phyloP scores from a whole-genome alignment of 2,888 invertebrate genomes.

The Apotomis betuletana region DNA sequence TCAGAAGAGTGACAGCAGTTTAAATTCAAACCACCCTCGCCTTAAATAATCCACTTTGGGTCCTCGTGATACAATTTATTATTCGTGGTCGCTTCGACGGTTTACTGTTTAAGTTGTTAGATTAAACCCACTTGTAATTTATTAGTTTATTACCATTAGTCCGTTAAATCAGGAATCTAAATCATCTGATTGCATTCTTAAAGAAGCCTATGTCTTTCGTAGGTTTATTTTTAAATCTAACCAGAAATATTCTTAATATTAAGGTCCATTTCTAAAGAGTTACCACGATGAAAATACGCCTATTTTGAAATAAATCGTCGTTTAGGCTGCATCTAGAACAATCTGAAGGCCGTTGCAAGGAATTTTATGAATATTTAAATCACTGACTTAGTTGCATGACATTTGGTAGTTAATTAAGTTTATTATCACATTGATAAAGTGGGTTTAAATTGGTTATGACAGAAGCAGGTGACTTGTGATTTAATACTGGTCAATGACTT shows the following conservation, averaged over 20 bases:
- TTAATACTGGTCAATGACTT: background rate
- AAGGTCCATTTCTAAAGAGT: background rate
- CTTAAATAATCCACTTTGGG: background rate
- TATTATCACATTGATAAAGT: constrained; percentile 24
- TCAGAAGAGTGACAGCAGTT: no score
- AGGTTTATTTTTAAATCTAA: background rate
- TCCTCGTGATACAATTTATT: background rate
- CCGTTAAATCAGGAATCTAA: constrained; percentile 13
- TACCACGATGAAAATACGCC: background rate
- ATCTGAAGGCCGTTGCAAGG: constrained; percentile 26
- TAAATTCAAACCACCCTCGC: no score
- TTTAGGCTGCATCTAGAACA: constrained; percentile 23
- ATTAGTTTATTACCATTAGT: constrained; percentile 8
- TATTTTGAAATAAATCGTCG: background rate
- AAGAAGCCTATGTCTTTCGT: background rate
- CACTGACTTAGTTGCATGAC: constrained; percentile 4
- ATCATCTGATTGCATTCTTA: background rate
- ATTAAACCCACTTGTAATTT: constrained; percentile 10
- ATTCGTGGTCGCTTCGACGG: background rate
- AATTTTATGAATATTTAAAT: constrained; percentile 33
- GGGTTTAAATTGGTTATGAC: constrained; percentile 13
- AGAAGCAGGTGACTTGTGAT: constrained; percentile 8
- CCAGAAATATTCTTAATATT: no score
- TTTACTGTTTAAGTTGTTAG: background rate
- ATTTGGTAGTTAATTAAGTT: constrained; percentile 5